A percentile compares a stretch with the other conserved stretches of the same genome.
Evolutionary conservation across 2,797 vertebrate genomes (phyloP).

Genomic region (Picus viridis): DNA sequence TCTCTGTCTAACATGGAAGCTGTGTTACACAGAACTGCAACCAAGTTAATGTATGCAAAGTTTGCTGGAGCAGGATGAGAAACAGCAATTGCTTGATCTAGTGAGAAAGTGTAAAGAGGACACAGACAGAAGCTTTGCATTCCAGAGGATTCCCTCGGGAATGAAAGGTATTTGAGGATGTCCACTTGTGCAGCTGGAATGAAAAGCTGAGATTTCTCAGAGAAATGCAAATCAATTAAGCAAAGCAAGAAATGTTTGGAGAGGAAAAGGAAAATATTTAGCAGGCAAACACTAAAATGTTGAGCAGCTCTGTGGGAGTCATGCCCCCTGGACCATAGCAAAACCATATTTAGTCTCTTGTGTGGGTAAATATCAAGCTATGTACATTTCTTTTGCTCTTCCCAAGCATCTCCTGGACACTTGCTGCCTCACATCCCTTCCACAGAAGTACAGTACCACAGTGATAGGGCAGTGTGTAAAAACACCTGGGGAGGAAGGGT

Average conservation of each 20-base stretch:
- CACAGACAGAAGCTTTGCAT: conserved; percentile 14
- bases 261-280: conserved; percentile 32
- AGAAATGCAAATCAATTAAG: conserved; percentile 56
- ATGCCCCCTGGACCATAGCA: neutral
- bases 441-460: neutral
- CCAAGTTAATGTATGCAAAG: conserved; percentile 15
- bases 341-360: neutral
- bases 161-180: conserved; percentile 1
- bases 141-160: conserved; percentile 45
- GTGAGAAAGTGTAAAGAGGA: neutral
- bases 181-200: conserved; percentile 27
- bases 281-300: neutral
- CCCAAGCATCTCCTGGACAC: conserved; percentile 6
- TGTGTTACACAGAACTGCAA: neutral
- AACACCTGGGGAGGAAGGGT: neutral
- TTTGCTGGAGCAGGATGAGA: neutral
- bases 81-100: conserved; percentile 23
- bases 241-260: conserved; percentile 11
- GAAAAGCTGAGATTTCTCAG: conserved; percentile 55
- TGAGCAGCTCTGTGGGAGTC: neutral
- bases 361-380: neutral
- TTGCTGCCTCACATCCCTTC: neutral
- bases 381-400: neutral
- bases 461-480: neutral
- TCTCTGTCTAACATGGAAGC: conserved; percentile 31